Conservation (phyloP, 1,140 invertebrate genomes). For the Meteorus sp. region DNA sequence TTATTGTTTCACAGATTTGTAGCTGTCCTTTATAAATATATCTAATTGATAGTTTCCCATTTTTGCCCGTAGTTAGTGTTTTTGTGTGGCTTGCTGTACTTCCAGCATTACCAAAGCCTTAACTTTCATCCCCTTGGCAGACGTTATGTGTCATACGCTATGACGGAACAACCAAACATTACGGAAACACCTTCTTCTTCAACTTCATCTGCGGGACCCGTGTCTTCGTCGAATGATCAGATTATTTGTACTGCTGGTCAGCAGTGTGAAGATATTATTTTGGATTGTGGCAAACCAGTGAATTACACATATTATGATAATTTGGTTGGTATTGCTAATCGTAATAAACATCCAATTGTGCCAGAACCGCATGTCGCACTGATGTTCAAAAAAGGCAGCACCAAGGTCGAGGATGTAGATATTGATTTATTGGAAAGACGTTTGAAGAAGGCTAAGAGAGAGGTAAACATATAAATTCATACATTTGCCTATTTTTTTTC, state of each 20-base stretch:
- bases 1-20: too few relatives aligned
- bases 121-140: constrained; percentile 55
- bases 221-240: constrained; percentile 41
- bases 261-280: constrained; percentile 65
- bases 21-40: background rate
- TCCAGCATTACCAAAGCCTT: constrained; percentile 54
- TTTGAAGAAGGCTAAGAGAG: constrained; percentile 79
- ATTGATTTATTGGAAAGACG: constrained; percentile 76
- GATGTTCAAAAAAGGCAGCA: constrained; percentile 76
- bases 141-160: constrained; percentile 50
- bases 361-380: constrained; percentile 73
- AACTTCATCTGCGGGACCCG: constrained; percentile 25
- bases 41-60: constrained; percentile 43
- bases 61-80: constrained; percentile 59
- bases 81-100: constrained; percentile 56
- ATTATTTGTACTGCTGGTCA: constrained; percentile 42
- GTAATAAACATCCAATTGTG: constrained; percentile 68
- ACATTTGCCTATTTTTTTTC: constrained; percentile 20
- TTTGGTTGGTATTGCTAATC: constrained; percentile 76
- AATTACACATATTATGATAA: constrained; percentile 89
- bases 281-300: constrained; percentile 84
- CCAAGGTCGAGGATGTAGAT: constrained; percentile 71
- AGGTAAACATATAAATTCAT: constrained; percentile 55
- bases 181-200: constrained; percentile 35
- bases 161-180: constrained; percentile 48